phyloP scores from a whole-genome alignment of 2,113 vertebrate genomes.

The Pycnonotus jocosus region DNA sequence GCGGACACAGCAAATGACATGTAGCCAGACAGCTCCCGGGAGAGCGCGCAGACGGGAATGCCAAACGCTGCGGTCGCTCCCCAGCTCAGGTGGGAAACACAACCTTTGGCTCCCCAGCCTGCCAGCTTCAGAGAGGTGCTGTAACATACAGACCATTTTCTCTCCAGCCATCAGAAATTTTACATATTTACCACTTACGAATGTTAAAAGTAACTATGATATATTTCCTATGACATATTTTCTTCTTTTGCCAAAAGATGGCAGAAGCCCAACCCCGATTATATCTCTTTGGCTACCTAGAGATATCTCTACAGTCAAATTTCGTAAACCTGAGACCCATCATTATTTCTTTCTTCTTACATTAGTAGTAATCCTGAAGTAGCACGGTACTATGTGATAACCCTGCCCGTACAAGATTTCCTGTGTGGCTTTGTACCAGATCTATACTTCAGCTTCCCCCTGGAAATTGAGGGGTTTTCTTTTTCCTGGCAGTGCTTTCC shows the following conservation, averaged over 20 bases:
- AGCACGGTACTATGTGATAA: background rate
- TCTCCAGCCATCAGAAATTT: background rate
- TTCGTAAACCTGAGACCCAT: background rate
- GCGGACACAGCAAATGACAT: constrained; percentile 72
- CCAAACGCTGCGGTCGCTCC: background rate
- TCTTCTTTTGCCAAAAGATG: background rate
- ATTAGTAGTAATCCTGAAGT: background rate
- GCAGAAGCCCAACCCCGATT: background rate
- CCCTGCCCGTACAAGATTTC: background rate
- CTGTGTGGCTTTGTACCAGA: background rate
- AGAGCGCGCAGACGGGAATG: background rate
- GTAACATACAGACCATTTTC: background rate
- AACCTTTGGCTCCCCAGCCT: background rate
- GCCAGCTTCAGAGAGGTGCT: background rate
- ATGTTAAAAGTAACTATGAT: background rate
- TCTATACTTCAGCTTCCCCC: background rate
- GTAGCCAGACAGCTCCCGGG: constrained; percentile 65
- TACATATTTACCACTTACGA: background rate
- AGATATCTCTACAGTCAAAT: background rate
- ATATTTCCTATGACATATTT: background rate
- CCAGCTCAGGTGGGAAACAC: constrained; percentile 32
- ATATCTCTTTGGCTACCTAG: background rate
- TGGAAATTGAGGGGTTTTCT: background rate
- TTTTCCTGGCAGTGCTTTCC: background rate
- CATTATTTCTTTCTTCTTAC: background rate